These are phyloP conservation scores for Nothobranchius kuhntae DNA, from an alignment of 2,113 vertebrate genomes.

Conservation along the genomic window DNA sequence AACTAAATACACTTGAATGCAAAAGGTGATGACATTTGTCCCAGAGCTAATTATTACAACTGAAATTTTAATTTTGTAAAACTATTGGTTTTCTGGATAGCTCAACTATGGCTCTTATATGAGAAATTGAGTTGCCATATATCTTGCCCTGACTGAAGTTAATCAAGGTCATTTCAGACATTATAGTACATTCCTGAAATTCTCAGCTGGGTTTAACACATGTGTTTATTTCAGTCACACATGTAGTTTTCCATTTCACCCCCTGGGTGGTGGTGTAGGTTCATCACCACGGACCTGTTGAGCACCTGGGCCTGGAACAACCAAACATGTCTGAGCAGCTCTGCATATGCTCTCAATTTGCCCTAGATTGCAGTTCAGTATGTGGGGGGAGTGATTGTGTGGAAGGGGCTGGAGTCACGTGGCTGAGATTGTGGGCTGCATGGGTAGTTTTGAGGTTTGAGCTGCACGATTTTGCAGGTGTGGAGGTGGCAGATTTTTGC, in stretches of 20 bases:
- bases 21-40: not conserved
- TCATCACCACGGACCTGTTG: constrained; percentile 34
- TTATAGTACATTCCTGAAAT: constrained; percentile 5
- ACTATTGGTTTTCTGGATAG: no score
- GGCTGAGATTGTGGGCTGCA: constrained; percentile 41
- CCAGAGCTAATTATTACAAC: not conserved
- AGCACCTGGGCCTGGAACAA: constrained; percentile 9
- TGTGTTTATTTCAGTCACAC: not conserved
- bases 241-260: constrained; percentile 6
- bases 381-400: constrained; percentile 27
- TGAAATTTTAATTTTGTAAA: no score
- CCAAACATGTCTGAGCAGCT: not conserved
- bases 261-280: not conserved
- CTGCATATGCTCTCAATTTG: constrained; percentile 37
- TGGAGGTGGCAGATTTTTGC: constrained; percentile 57
- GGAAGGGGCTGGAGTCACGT: constrained; percentile 48
- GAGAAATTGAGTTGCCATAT: not conserved
- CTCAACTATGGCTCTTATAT: not conserved
- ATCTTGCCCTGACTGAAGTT: constrained; percentile 27
- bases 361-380: constrained; percentile 34
- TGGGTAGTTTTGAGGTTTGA: constrained; percentile 41
- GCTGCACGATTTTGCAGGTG: constrained; percentile 23
- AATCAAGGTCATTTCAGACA: constrained; percentile 5
- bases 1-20: no score
- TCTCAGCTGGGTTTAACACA: not conserved